These are phyloP conservation scores for Danio albolineatus DNA, from an alignment of 2,797 vertebrate genomes.

Conservation along the genomic window DNA sequence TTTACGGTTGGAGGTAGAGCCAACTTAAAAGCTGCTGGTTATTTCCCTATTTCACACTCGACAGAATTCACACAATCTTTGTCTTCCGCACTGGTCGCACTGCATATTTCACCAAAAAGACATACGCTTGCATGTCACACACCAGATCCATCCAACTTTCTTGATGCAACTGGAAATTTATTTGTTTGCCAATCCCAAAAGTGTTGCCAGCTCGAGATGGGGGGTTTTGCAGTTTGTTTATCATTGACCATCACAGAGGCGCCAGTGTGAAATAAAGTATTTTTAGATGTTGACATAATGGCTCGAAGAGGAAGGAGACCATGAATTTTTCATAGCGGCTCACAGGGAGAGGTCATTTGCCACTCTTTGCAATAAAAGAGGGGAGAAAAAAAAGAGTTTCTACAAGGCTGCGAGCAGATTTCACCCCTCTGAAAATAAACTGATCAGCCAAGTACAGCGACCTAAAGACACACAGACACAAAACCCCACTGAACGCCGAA, in stretches of 20 bases:
- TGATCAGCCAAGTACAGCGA: constrained; percentile 34
- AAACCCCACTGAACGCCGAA: constrained; percentile 5
- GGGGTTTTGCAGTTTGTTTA: constrained; percentile 54
- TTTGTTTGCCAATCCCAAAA: constrained; percentile 32
- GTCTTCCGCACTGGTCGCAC: constrained; percentile 55
- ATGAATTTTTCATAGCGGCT: constrained; percentile 66
- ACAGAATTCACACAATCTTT: constrained; percentile 63
- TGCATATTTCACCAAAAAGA: constrained; percentile 58
- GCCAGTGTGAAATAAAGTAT: constrained; percentile 58
- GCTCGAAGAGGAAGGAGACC: constrained; percentile 55
- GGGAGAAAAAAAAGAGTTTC: constrained; percentile 31
- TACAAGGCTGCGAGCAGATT: constrained; percentile 39
- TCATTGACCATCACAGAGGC: constrained; percentile 46
- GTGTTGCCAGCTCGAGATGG: constrained; percentile 40
- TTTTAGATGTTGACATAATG: constrained; percentile 64
- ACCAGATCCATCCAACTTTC: constrained; percentile 50
- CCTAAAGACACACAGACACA: constrained; percentile 28
- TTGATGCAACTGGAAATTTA: constrained; percentile 39
- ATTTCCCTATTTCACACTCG: constrained; percentile 61
- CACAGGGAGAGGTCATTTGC: constrained; percentile 62
- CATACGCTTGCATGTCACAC: constrained; percentile 63
- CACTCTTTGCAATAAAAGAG: constrained; percentile 49
- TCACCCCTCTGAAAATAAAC: constrained; percentile 22
- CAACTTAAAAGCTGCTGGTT: constrained; percentile 35
- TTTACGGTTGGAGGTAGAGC: constrained; percentile 47